These are phyloP conservation scores for Leptopilina clavipes DNA, from an alignment of 1,140 invertebrate genomes.

Conservation along the genomic window DNA sequence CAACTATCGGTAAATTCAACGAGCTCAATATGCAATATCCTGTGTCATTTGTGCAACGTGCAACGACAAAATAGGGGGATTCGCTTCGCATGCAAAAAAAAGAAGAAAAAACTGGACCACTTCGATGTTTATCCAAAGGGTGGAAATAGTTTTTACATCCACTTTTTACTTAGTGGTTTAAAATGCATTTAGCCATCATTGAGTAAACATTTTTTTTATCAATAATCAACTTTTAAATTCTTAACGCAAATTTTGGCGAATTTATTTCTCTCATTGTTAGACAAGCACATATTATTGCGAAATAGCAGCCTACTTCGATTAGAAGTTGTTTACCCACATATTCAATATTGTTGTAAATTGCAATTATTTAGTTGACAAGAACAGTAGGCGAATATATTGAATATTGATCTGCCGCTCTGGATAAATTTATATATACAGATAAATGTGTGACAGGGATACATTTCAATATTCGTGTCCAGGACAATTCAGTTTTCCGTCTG, in stretches of 20 bases:
- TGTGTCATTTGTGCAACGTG: conserved; percentile 23
- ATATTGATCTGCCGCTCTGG: neutral
- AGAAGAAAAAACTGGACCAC: conserved; percentile 8
- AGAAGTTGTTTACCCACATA: neutral
- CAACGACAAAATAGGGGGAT: conserved; percentile 1
- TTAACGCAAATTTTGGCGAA: no score
- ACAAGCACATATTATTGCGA: neutral
- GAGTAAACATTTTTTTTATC: neutral
- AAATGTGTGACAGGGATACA: neutral
- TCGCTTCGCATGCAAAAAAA: neutral
- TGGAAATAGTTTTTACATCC: conserved; percentile 24
- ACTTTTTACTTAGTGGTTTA: conserved; percentile 11
- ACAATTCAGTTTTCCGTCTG: neutral
- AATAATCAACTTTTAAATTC: no score
- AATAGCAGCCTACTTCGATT: neutral
- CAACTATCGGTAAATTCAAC: conserved; percentile 18
- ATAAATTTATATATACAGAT: conserved; percentile 4
- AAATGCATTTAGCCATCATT: neutral
- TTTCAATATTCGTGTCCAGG: conserved; percentile 14
- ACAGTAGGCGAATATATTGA: neutral
- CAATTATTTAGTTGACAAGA: conserved; percentile 20
- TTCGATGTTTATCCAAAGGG: conserved; percentile 15
- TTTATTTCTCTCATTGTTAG: no score
- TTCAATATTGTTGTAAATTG: neutral
- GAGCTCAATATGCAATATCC: conserved; percentile 27